These are phyloP conservation scores for Parotocinclus haroldoi DNA, from an alignment of 2,797 vertebrate species.

Conservation along the genomic window DNA sequence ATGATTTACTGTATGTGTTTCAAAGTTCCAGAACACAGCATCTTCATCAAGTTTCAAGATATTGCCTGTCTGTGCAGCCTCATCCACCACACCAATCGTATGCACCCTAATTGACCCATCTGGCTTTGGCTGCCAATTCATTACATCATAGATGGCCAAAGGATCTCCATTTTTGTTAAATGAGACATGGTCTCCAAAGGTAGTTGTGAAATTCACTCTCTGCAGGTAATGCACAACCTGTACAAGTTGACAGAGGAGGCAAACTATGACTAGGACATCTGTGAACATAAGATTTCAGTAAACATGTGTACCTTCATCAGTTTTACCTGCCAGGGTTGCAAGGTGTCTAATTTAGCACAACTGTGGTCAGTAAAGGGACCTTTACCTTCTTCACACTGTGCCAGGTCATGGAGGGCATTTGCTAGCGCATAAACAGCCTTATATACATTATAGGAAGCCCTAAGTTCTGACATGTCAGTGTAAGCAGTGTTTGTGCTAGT, in stretches of 20 bases:
- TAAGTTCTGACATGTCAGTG: conserved; percentile 56
- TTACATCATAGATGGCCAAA: conserved; percentile 65
- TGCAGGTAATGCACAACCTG: conserved; percentile 63
- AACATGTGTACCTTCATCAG: neutral
- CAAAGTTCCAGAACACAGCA: conserved; percentile 65
- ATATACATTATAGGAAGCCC: conserved; percentile 52
- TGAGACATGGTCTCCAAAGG: conserved; percentile 62
- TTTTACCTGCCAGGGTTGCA: conserved; percentile 69
- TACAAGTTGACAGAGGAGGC: neutral
- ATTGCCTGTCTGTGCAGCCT: conserved; percentile 38
- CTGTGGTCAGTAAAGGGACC: conserved; percentile 58
- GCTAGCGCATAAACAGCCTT: conserved; percentile 70
- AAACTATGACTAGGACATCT: too few species aligned
- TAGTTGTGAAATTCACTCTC: conserved; percentile 62
- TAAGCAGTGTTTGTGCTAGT: conserved; percentile 46
- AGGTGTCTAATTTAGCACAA: conserved; percentile 55
- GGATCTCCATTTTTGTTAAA: conserved; percentile 70
- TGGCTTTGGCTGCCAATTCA: conserved; percentile 62
- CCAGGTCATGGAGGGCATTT: conserved; percentile 58
- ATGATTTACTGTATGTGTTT: conserved; percentile 26
- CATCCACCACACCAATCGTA: conserved; percentile 59
- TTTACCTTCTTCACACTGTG: conserved; percentile 56
- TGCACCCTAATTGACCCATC: conserved; percentile 53
- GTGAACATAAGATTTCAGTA: neutral
- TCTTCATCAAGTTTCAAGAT: conserved; percentile 56